Evolutionary conservation across 2,113 vertebrate species (phyloP).

Genomic region (Manacus vitellinus): DNA sequence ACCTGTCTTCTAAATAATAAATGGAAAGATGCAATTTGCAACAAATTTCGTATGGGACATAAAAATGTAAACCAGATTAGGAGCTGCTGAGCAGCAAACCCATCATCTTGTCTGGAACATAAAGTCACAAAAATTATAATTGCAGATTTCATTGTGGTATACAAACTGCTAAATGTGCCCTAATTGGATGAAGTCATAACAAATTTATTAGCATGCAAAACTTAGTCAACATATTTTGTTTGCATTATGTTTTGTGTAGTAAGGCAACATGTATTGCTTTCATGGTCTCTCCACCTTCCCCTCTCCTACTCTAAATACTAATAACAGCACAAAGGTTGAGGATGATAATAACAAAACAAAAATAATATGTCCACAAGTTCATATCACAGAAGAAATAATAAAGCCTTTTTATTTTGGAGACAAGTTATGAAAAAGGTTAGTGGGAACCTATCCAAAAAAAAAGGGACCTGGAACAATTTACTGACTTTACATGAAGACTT

Average conservation of each 20-base stretch:
- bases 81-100: conserved; percentile 40
- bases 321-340: neutral
- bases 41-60: conserved; percentile 33
- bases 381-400: neutral
- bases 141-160: conserved; percentile 45
- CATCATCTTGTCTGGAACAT: conserved; percentile 51
- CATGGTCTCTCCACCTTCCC: neutral
- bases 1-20: conserved; percentile 57
- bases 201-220: conserved; percentile 48
- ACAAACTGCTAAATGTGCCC: conserved; percentile 32
- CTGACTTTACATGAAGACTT: neutral
- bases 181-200: conserved; percentile 60
- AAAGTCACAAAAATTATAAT: conserved; percentile 44
- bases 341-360: neutral
- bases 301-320: neutral
- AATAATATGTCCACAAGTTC: neutral
- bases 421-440: neutral
- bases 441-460: neutral
- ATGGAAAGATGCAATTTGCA: conserved; percentile 35
- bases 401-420: neutral
- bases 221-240: conserved; percentile 19
- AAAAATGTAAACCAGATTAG: conserved; percentile 23
- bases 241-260: neutral
- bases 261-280: neutral
- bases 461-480: neutral